Evolutionary conservation across 2,797 vertebrate genomes (phyloP).

Genomic region (Craterocephalus amniculus): DNA sequence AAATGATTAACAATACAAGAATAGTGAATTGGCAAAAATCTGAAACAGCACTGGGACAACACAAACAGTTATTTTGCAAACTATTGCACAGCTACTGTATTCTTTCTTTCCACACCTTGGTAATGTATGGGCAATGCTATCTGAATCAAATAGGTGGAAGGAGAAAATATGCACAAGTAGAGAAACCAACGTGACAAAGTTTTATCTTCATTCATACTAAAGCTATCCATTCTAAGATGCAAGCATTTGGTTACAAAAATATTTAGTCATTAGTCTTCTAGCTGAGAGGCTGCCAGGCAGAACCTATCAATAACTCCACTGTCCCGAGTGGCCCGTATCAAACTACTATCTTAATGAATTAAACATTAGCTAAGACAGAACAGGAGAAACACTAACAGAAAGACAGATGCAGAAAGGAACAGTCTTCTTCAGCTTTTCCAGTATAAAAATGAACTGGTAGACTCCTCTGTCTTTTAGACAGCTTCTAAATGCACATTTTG

Average conservation of each 20-base stretch:
- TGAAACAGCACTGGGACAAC: too few species aligned
- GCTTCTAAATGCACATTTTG: not conserved
- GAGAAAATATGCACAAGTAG: not conserved
- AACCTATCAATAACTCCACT: conserved; percentile 38
- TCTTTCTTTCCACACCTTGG: too few species aligned
- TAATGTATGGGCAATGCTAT: too few species aligned
- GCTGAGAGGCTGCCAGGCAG: conserved; percentile 29
- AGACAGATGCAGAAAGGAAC: not conserved
- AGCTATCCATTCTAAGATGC: conserved; percentile 5
- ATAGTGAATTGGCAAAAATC: too few species aligned
- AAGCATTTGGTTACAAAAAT: conserved; percentile 19
- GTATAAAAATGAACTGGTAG: conserved; percentile 21
- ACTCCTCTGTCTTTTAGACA: not conserved
- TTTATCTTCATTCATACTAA: not conserved
- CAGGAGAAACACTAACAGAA: conserved; percentile 7
- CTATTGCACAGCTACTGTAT: too few species aligned
- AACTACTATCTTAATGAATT: conserved; percentile 57
- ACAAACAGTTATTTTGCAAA: not conserved
- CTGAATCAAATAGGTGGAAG: too few species aligned
- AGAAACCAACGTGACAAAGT: conserved; percentile 16
- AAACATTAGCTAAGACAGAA: conserved; percentile 51
- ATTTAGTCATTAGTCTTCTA: conserved; percentile 19
- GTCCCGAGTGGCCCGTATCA: conserved; percentile 41
- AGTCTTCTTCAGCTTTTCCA: conserved; percentile 5
- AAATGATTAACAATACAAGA: too few species aligned